Conservation (phyloP, 92 coral and sea anemone species). For the Heteractis magnifica region DNA sequence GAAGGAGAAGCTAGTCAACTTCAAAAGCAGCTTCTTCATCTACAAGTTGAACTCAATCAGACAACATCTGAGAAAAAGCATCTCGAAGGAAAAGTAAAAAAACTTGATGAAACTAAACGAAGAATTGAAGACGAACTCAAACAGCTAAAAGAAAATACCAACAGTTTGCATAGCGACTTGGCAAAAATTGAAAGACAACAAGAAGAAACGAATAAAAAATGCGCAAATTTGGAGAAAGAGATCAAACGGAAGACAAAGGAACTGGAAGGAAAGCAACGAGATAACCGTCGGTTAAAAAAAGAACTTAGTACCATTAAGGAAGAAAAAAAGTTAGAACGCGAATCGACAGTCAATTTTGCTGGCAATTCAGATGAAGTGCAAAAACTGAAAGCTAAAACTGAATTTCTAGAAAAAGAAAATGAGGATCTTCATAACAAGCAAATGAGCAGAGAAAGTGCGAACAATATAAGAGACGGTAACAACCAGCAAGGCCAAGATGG, state of each 20-base stretch:
- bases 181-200: constrained; percentile 48
- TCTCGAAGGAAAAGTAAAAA: constrained; percentile 44
- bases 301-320: constrained; percentile 26
- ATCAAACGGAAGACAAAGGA: constrained; percentile 53
- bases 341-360: constrained; percentile 11
- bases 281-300: constrained; percentile 53
- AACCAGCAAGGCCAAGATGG: constrained; percentile 2
- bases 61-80: constrained; percentile 39
- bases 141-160: constrained; percentile 46
- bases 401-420: constrained; percentile 38
- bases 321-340: constrained; percentile 19
- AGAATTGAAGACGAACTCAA: constrained; percentile 55
- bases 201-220: constrained; percentile 43
- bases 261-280: constrained; percentile 42
- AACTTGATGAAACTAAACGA: constrained; percentile 58
- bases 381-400: constrained; percentile 35
- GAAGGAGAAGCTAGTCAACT: constrained; percentile 17
- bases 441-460: background rate
- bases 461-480: background rate
- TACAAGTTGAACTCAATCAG: constrained; percentile 23
- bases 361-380: constrained; percentile 16
- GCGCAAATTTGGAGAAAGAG: constrained; percentile 36
- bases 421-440: constrained; percentile 26
- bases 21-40: background rate
- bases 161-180: constrained; percentile 41